These are phyloP conservation scores for Chlamydotis undulata DNA, from an alignment of 2,113 vertebrate species.

Conservation along the genomic window DNA sequence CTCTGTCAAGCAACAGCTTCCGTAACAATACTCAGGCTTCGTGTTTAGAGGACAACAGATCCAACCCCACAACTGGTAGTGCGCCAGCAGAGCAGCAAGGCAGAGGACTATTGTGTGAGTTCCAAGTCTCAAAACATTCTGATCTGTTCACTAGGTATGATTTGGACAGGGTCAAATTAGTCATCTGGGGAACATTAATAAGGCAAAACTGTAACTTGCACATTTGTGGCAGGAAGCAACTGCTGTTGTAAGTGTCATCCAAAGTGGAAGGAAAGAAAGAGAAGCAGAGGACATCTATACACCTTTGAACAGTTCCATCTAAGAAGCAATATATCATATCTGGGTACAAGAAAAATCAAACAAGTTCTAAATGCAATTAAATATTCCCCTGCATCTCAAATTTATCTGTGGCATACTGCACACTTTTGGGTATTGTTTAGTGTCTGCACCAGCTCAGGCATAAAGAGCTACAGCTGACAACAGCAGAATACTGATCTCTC, in stretches of 20 bases:
- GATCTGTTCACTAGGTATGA: neutral
- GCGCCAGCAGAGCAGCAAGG: neutral
- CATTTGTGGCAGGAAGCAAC: neutral
- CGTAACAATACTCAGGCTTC: neutral
- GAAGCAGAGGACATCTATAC: neutral
- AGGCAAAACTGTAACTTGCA: neutral
- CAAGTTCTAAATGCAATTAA: neutral
- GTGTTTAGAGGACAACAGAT: neutral
- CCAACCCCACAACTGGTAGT: neutral
- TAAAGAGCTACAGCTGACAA: neutral
- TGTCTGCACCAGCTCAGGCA: neutral
- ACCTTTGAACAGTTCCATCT: neutral
- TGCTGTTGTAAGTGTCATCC: neutral
- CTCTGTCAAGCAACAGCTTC: neutral
- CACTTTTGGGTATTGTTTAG: neutral
- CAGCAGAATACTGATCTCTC: neutral
- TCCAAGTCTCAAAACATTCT: neutral
- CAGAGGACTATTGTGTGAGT: neutral
- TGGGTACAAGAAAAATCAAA: neutral
- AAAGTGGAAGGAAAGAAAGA: neutral
- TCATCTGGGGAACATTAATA: neutral
- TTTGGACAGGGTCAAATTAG: neutral
- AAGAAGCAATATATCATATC: neutral
- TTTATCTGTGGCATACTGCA: neutral
- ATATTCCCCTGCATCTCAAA: neutral